phyloP scores from a whole-genome alignment of 64 coral and sea anemone genomes.

The Montipora foliosa region DNA sequence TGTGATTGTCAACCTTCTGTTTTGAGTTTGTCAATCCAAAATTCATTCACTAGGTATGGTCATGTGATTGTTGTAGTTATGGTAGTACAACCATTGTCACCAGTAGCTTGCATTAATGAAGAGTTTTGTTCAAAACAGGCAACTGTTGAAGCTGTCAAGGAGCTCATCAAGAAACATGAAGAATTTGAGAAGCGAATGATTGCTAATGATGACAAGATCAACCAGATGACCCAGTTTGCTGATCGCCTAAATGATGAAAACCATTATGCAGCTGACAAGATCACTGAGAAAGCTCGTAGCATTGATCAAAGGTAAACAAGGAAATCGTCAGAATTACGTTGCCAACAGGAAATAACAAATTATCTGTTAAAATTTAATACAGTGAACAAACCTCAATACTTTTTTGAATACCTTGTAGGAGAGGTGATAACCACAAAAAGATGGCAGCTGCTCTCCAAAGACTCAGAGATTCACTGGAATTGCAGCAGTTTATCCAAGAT shows the following conservation, averaged over 20 bases:
- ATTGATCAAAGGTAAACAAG: constrained; percentile 83
- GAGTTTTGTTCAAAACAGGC: constrained; percentile 41
- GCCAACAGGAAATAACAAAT: no score
- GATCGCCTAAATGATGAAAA: constrained; percentile 87
- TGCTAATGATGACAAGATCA: constrained; percentile 96
- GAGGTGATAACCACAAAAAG: constrained; percentile 90
- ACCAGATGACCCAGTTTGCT: constrained; percentile 95
- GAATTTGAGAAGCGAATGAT: constrained; percentile 96
- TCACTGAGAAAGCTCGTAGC: constrained; percentile 93
- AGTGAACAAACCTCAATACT: no score
- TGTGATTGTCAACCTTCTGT: neutral
- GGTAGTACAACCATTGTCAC: no score
- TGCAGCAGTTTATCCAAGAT: constrained; percentile 97
- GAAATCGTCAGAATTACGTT: no score
- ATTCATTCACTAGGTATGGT: no score
- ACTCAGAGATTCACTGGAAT: constrained; percentile 81
- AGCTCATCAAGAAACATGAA: constrained; percentile 96
- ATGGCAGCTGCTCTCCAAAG: constrained; percentile 88
- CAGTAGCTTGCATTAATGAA: neutral
- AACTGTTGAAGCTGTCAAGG: constrained; percentile 93
- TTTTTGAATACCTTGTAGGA: constrained; percentile 40
- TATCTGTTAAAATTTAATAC: no score
- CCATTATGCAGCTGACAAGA: constrained; percentile 97
- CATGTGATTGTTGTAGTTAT: no score
- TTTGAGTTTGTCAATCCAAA: no score